Evolutionary conservation across 2,888 invertebrate species (phyloP), one percentile per base, ranked within the genome.

Genomic region (Acleris emargana): DNA sequence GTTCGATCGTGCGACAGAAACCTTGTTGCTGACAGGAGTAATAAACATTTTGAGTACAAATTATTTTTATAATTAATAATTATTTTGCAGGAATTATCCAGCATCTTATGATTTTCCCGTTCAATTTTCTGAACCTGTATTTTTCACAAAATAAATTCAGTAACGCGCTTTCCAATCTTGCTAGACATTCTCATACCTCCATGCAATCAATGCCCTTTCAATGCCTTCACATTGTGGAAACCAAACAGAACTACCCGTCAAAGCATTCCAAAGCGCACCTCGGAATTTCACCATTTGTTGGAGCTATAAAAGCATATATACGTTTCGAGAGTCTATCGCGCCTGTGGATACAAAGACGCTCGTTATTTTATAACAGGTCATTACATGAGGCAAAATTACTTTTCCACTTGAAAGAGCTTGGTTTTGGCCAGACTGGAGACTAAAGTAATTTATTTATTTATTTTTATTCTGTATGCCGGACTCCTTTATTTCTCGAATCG

Each of bases 311-410:
- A 45, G 16, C 45, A n/a, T 5, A 53, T 18, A 53, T 11, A 32
- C 32, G 52, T 11, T 17, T 11, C 18, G 18, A 9, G 28, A 53
- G 11, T 28, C 11, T 17, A 52, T 52, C n/a, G 11, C 5, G 18
- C 32, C 32, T 53, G 49, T 18, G 52, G 32, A 52, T 13, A 38
- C 52, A 32, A 32, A 32, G 52, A 11, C 11, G 32, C 52, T 53
- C 17, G 52, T 53, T 53, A 53, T 53, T 53, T 53, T 32, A 53
- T 17, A 53, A 53, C 17, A 53, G 52, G 52, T 18, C 52, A 52
- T 52, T 52, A 52, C 45, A n/a, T n/a, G 52, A 52, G 32, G 18
- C n/a, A 0, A 52, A 32, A 52, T 52, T 52, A 52, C 11, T 32
- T 52, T 52, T 17, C 17, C 11, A 32, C 32, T n/a, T 11, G 32